Percentiles rank a stretch among this genome's conserved stretches.
phyloP scores from a whole-genome alignment of 2,113 vertebrate species.

The Romanogobio albipinnatus region DNA sequence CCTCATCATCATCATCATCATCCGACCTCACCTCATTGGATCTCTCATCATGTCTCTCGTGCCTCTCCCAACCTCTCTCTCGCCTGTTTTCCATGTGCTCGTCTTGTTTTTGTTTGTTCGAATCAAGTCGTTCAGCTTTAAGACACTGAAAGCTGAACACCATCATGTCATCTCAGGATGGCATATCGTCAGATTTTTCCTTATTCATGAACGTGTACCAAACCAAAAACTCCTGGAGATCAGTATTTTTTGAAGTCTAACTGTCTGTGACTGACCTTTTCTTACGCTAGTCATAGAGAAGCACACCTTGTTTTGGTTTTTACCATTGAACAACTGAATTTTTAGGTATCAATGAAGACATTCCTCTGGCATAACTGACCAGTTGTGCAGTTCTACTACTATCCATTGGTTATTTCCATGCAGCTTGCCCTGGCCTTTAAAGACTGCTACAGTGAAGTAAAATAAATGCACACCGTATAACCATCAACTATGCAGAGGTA shows the following conservation, averaged over 20 bases:
- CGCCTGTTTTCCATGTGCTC: slow-evolving; percentile 44
- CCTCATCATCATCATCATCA: slow-evolving; percentile 62
- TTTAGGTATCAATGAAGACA: neutral
- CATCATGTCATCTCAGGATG: slow-evolving; percentile 39
- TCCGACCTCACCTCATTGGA: slow-evolving; percentile 59
- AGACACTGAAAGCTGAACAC: slow-evolving; percentile 25
- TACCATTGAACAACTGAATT: neutral
- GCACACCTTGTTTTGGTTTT: slow-evolving; percentile 17
- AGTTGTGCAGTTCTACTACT: slow-evolving; percentile 16
- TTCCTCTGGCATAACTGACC: slow-evolving; percentile 37
- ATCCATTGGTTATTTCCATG: too few species aligned
- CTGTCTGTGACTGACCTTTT: neutral
- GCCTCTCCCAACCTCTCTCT: slow-evolving; percentile 52
- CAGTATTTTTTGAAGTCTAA: slow-evolving; percentile 21
- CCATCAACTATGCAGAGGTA: slow-evolving; percentile 34
- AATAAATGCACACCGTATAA: neutral
- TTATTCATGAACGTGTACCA: slow-evolving; percentile 24
- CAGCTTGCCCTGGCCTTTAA: slow-evolving; percentile 15
- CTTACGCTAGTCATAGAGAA: neutral
- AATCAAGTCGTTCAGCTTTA: slow-evolving; percentile 37
- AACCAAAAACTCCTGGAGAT: slow-evolving; percentile 16
- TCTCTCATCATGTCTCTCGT: slow-evolving; percentile 55
- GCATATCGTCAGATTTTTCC: slow-evolving; percentile 24
- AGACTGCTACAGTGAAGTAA: neutral
- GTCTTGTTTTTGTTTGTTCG: neutral